Base-by-base conservation (phyloP, 2,797 vertebrate species). In the Hephaestus fuliginosus region DNA sequence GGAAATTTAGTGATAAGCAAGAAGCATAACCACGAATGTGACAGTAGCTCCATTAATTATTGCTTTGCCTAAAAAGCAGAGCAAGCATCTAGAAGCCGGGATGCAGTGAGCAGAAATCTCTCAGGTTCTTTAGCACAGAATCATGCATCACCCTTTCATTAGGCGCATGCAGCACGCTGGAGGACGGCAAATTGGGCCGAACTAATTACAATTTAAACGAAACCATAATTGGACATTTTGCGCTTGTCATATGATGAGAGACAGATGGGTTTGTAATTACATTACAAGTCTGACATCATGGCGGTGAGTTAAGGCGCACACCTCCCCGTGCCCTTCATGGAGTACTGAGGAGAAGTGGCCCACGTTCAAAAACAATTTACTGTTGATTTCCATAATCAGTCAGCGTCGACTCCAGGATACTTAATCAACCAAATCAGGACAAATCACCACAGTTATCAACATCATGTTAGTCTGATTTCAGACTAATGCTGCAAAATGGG, bases 141-240 rank as follows among this genome's bases (percentile, higher is more conserved):
- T 78, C 74, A 61, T 95, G 95, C 85, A 92, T 95, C 94, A 96
- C 94, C 89, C 93, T 94, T 96, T 95, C 96, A 97, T 96, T 96
- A 96, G 95, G 95, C 69, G 41, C 89, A 81, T 85, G 83, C 83
- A 76, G 95, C 94, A 96, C 93, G 91, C 94, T 91, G 92, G 94
- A 96, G 96, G 93, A 96, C 91, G 94, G 39, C 86, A 98, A 98
- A 98, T 98, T 98, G 97, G 96, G 97, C 97, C 96, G 96, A 97
- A 97, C 97, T 99, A 98, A 99, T 99, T 99, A 98, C 96, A 97
- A 96, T 96, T 97, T 97, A 98, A 98, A 99, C 96, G 96, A 98
- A 98, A 98, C 95, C 96, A 97, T 99, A 99, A 99, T 99, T 99
- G 97, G 97, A 98, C 97, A 98, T 99, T 99, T 98, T 99, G 96